Percentiles rank a stretch among this genome's conserved stretches.
phyloP scores from a whole-genome alignment of 1,140 invertebrate species.

The Lucilia sericata region DNA sequence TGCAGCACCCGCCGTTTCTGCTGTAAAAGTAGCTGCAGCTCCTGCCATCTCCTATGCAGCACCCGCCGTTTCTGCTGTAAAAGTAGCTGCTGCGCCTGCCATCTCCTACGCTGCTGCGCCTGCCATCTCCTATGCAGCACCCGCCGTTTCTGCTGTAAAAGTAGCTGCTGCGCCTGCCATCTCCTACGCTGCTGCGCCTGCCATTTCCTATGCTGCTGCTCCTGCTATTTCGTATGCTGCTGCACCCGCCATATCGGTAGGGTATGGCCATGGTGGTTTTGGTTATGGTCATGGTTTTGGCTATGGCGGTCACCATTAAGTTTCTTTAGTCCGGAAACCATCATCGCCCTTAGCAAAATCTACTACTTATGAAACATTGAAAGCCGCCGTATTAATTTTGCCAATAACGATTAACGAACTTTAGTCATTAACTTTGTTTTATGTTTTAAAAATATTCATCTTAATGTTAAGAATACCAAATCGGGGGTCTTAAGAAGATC shows the following conservation, averaged over 20 bases:
- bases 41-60: constrained; percentile 41
- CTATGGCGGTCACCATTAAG: constrained; percentile 45
- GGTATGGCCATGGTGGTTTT: neutral
- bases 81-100: constrained; percentile 45
- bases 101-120: constrained; percentile 48
- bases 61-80: constrained; percentile 9
- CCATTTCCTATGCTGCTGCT: constrained; percentile 49
- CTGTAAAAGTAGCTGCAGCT: constrained; percentile 43
- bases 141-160: constrained; percentile 2
- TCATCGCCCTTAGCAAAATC: neutral
- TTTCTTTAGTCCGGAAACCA: neutral
- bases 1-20: constrained; percentile 55
- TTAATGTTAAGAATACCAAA: constrained; percentile 1
- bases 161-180: constrained; percentile 46
- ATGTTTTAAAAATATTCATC: neutral
- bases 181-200: constrained; percentile 48
- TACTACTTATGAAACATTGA: constrained; percentile 13
- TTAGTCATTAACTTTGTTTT: constrained; percentile 14
- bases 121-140: constrained; percentile 32
- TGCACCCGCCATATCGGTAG: neutral
- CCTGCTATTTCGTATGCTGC: too few relatives aligned
- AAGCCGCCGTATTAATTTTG: neutral
- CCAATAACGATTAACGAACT: constrained; percentile 17
- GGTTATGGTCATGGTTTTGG: constrained; percentile 46
- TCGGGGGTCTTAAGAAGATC: neutral